Conservation (phyloP, 2,797 vertebrate species). For the Sebastolobus alascanus region DNA sequence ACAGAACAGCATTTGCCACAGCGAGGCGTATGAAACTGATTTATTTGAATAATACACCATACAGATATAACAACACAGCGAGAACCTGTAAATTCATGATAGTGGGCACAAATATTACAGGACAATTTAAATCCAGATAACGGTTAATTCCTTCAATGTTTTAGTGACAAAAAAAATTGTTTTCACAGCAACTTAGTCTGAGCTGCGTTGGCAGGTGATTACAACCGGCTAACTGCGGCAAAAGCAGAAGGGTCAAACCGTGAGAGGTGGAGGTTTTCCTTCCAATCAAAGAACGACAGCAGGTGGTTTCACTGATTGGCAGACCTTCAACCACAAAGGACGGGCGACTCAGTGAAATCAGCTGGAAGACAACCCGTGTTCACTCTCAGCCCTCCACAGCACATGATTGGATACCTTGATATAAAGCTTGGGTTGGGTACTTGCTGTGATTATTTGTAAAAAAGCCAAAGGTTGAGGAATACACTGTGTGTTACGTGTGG, state of each 20-base stretch:
- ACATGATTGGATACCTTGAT: constrained; percentile 18
- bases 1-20: constrained; percentile 1
- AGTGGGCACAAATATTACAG: constrained; percentile 1
- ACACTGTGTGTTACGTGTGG: background rate
- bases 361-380: constrained; percentile 26
- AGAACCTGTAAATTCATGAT: constrained; percentile 5
- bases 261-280: constrained; percentile 36
- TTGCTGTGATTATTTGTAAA: constrained; percentile 21
- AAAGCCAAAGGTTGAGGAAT: constrained; percentile 2
- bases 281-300: constrained; percentile 53
- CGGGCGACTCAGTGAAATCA: constrained; percentile 34
- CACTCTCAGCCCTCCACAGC: background rate
- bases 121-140: constrained; percentile 3
- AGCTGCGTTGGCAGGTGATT: constrained; percentile 36
- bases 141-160: constrained; percentile 18
- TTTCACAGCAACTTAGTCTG: constrained; percentile 22
- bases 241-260: constrained; percentile 27
- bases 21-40: background rate
- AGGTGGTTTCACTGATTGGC: constrained; percentile 49
- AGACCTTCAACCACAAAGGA: constrained; percentile 45
- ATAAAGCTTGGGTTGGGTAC: constrained; percentile 3
- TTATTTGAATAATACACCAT: background rate
- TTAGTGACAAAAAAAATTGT: constrained; percentile 20
- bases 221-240: constrained; percentile 29
- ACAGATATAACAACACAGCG: background rate